Evolutionary conservation across 2,888 invertebrate species (phyloP).

Genomic region (Seira musarum): DNA sequence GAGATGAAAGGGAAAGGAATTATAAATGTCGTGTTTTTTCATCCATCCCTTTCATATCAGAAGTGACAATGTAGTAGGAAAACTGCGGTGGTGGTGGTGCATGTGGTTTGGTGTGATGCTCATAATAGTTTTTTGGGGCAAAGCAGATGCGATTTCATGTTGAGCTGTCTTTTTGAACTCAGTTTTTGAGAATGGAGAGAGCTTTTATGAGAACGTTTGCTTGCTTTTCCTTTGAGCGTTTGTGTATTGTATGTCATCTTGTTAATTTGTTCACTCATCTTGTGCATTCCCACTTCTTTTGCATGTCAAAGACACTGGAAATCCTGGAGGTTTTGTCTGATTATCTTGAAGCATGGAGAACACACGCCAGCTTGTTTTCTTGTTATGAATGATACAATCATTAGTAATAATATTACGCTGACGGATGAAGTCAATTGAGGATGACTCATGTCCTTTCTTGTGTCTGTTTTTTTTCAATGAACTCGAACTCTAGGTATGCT

Average conservation of each 20-base stretch:
- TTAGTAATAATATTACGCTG: too few species aligned
- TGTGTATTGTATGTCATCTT: neutral
- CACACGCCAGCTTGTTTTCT: too few species aligned
- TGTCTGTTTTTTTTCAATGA: too few species aligned
- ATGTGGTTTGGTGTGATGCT: constrained; percentile 19
- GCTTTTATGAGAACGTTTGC: too few species aligned
- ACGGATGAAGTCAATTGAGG: too few species aligned
- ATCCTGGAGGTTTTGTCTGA: neutral
- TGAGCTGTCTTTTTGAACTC: too few species aligned
- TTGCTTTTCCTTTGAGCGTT: too few species aligned
- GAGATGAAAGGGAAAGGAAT: constrained; percentile 8
- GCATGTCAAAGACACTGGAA: neutral
- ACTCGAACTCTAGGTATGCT: constrained; percentile 47
- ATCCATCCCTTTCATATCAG: constrained; percentile 26
- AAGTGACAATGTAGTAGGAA: neutral
- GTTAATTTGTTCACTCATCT: neutral
- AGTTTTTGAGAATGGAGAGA: too few species aligned
- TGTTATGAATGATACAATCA: too few species aligned
- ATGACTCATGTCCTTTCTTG: too few species aligned
- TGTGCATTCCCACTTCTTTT: neutral
- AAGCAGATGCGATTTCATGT: too few species aligned
- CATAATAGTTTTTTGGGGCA: neutral
- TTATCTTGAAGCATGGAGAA: too few species aligned
- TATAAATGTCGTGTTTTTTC: constrained; percentile 48
- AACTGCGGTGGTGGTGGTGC: neutral